phyloP scores from a whole-genome alignment of 1,140 invertebrate species.

The Hyles vespertilio region DNA sequence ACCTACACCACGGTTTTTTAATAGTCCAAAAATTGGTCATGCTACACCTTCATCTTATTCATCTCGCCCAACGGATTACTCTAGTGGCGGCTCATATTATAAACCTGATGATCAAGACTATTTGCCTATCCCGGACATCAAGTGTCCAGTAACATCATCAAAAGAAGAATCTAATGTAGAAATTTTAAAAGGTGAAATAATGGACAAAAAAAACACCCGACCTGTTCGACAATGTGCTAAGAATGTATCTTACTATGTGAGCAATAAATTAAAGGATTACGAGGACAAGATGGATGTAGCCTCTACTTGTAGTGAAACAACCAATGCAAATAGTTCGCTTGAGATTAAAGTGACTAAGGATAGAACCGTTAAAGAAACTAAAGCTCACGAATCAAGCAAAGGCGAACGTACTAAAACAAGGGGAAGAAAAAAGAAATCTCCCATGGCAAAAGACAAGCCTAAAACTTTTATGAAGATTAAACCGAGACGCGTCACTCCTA shows the following conservation, averaged over 20 bases:
- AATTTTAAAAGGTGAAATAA: constrained; percentile 16
- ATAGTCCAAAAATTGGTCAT: constrained; percentile 45
- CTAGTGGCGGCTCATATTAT: constrained; percentile 68
- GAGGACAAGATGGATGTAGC: constrained; percentile 26
- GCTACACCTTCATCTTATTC: constrained; percentile 61
- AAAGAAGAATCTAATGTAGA: constrained; percentile 24
- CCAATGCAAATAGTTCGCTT: constrained; percentile 21
- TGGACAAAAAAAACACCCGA: constrained; percentile 24
- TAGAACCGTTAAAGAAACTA: constrained; percentile 26
- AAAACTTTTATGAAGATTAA: constrained; percentile 64
- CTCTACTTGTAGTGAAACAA: constrained; percentile 27
- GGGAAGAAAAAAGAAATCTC: constrained; percentile 37
- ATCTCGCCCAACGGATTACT: constrained; percentile 65
- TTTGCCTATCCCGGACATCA: constrained; percentile 35
- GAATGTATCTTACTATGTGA: constrained; percentile 60
- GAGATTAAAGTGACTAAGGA: neutral
- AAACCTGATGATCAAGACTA: constrained; percentile 69
- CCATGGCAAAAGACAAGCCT: constrained; percentile 42
- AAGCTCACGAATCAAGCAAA: constrained; percentile 14
- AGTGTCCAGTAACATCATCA: constrained; percentile 22
- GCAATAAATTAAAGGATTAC: constrained; percentile 20
- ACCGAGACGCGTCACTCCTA: constrained; percentile 44
- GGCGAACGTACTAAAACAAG: constrained; percentile 25
- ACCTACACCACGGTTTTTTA: constrained; percentile 62
- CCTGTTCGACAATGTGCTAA: constrained; percentile 58